phyloP scores from a whole-genome alignment of 2,888 invertebrate genomes.

The Lucinisca nassula region DNA sequence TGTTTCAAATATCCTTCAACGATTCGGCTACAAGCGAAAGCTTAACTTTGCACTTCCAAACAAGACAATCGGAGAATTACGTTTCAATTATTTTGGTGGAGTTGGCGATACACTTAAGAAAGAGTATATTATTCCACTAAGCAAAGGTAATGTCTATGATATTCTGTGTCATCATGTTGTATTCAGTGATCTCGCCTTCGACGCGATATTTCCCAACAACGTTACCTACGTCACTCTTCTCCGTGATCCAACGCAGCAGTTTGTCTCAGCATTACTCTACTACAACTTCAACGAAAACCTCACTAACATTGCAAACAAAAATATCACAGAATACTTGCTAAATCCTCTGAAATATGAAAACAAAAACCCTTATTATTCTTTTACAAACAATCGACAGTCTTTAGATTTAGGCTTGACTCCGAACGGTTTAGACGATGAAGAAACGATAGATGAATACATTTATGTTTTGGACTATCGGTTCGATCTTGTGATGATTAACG shows the following conservation, averaged over 20 bases:
- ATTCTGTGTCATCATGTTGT: conserved; percentile 80
- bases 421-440: conserved; percentile 33
- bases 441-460: conserved; percentile 66
- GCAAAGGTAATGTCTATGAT: conserved; percentile 58
- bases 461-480: conserved; percentile 75
- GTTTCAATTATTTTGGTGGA: conserved; percentile 73
- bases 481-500: conserved; percentile 82
- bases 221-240: conserved; percentile 72
- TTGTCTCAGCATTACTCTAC: conserved; percentile 73
- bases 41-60: conserved; percentile 79
- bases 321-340: conserved; percentile 69
- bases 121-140: conserved; percentile 44
- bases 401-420: conserved; percentile 78
- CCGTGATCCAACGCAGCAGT: conserved; percentile 71
- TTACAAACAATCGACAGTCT: conserved; percentile 79
- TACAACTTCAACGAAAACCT: conserved; percentile 58
- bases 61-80: conserved; percentile 50
- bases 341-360: conserved; percentile 74
- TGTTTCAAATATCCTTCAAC: conserved; percentile 78
- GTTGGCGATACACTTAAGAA: conserved; percentile 56
- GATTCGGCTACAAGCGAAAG: conserved; percentile 70
- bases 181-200: conserved; percentile 72
- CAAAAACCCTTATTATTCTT: conserved; percentile 60
- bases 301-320: conserved; percentile 31
- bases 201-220: conserved; percentile 56